Conservation (phyloP, 1,140 invertebrate species). For the Thaumetopoea pityocampa region DNA sequence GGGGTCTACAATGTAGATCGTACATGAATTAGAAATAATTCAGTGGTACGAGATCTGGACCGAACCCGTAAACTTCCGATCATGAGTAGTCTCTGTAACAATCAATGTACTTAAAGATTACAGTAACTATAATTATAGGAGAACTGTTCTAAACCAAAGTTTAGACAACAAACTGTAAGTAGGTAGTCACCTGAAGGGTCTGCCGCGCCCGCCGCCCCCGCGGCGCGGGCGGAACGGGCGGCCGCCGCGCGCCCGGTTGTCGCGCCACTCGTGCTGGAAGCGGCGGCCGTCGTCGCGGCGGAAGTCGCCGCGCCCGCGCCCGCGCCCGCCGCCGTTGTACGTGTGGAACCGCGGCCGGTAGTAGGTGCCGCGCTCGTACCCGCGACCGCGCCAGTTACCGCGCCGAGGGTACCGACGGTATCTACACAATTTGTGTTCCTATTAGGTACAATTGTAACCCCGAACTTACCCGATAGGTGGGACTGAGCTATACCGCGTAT, state of each 20-base stretch:
- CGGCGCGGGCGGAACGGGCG: slow-evolving; percentile 58
- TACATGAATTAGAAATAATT: too few relatives aligned
- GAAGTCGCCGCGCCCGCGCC: slow-evolving; percentile 75
- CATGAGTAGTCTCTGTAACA: too few relatives aligned
- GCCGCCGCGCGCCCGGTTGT: slow-evolving; percentile 56
- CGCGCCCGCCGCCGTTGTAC: slow-evolving; percentile 73
- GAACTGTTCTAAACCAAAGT: too few relatives aligned
- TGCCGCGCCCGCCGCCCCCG: slow-evolving; percentile 58
- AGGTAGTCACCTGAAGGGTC: slow-evolving; percentile 72
- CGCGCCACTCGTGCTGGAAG: slow-evolving; percentile 64
- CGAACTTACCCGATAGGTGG: neutral
- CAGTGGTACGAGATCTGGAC: too few relatives aligned
- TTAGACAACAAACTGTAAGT: too few relatives aligned
- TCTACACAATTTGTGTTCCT: slow-evolving; percentile 17
- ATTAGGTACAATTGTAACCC: neutral
- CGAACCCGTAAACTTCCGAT: too few relatives aligned
- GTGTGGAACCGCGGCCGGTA: slow-evolving; percentile 85
- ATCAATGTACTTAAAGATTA: too few relatives aligned
- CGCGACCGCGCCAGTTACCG: slow-evolving; percentile 76
- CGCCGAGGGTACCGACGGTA: slow-evolving; percentile 59
- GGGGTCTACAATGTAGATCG: too few relatives aligned
- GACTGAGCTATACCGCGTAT: neutral
- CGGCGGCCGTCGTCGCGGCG: slow-evolving; percentile 75
- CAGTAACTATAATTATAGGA: too few relatives aligned
- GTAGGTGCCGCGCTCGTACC: slow-evolving; percentile 84